Conservation (phyloP, 2,113 vertebrate genomes). For the Pithys albifrons region DNA sequence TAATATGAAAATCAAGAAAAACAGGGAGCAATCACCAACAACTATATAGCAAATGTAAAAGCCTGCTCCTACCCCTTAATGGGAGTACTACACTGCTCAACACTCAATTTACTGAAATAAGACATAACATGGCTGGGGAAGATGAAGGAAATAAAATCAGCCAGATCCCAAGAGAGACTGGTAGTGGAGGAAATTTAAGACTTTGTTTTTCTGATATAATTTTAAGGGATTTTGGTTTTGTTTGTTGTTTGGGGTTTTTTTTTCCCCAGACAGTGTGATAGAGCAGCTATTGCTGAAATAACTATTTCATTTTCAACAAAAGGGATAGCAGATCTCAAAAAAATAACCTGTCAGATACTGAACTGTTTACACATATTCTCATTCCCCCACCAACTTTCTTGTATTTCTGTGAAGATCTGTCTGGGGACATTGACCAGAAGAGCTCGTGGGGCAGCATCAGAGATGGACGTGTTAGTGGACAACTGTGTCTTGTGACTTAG, state of each 20-base stretch:
- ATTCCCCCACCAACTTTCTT: neutral
- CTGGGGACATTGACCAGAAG: neutral
- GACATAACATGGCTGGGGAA: neutral
- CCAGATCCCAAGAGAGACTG: neutral
- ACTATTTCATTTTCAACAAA: neutral
- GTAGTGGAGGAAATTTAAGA: neutral
- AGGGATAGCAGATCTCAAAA: neutral
- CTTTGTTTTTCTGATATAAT: neutral
- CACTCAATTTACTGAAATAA: neutral
- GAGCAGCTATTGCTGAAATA: neutral
- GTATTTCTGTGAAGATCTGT: neutral
- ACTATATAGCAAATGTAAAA: neutral
- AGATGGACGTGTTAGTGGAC: neutral
- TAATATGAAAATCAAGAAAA: neutral
- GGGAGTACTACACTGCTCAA: neutral
- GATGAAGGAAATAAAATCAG: neutral
- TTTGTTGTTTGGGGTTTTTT: neutral
- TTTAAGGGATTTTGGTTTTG: neutral
- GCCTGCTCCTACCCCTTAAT: neutral
- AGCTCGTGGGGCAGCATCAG: neutral
- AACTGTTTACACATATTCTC: neutral
- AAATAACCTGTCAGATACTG: neutral
- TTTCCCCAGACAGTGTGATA: neutral
- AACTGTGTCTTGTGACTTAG: neutral
- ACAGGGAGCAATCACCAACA: neutral